These are phyloP conservation scores for Pyrocoelia pectoralis DNA, from an alignment of 2,888 invertebrate genomes.

Conservation along the genomic window DNA sequence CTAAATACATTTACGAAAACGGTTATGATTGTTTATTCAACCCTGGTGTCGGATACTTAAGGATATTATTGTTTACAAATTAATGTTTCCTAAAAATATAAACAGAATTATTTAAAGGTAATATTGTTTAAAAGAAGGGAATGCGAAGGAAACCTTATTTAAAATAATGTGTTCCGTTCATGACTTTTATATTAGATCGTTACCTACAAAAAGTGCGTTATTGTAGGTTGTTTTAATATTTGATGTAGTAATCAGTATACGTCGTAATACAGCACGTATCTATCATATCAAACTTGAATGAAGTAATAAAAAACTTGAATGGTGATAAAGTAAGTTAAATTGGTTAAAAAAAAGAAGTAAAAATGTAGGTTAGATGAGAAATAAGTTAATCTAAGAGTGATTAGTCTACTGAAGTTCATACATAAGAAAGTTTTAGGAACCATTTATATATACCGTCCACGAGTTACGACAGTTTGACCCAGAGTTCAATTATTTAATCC, in stretches of 20 bases:
- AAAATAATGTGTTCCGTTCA: background rate
- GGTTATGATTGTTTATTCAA: too few relatives aligned
- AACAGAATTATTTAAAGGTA: background rate
- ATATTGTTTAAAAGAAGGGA: background rate
- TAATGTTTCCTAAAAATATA: too few relatives aligned
- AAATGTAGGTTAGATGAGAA: conserved; percentile 34
- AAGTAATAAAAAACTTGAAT: conserved; percentile 14
- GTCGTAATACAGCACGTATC: background rate
- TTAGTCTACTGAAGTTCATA: conserved; percentile 51
- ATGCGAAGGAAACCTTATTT: background rate
- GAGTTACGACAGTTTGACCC: conserved; percentile 53
- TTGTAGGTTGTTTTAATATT: conserved; percentile 2
- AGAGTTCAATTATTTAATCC: conserved; percentile 49
- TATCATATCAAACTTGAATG: background rate
- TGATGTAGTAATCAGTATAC: conserved; percentile 6
- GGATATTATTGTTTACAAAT: too few relatives aligned
- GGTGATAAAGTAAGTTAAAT: conserved; percentile 20
- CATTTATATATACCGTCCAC: conserved; percentile 47
- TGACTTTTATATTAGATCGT: background rate
- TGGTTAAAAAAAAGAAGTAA: conserved; percentile 14
- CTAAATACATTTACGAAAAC: background rate
- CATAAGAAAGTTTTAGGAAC: conserved; percentile 49
- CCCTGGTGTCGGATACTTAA: too few relatives aligned
- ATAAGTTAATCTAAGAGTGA: conserved; percentile 52
- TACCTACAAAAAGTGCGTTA: conserved; percentile 3